phyloP scores from a whole-genome alignment of 2,797 vertebrate species.

The Phalanger gymnotis region DNA sequence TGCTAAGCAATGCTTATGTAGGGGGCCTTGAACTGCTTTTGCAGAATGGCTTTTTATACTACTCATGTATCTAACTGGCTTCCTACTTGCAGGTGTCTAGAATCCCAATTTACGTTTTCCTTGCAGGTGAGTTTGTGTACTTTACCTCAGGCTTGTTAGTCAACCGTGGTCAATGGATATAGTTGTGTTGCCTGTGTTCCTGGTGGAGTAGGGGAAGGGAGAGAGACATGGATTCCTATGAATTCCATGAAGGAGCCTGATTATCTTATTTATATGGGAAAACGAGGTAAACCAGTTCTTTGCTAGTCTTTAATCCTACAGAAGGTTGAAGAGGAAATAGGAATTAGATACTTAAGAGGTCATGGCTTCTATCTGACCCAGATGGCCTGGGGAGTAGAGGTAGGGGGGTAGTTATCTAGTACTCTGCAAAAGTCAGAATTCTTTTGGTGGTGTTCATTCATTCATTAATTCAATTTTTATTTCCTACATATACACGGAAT shows the following conservation, averaged over 20 bases:
- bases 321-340: not conserved
- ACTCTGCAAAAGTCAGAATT: constrained; percentile 16
- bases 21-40: not conserved
- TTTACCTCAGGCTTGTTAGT: too few relatives aligned
- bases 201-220: not conserved
- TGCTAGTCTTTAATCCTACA: not conserved
- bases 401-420: not conserved
- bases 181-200: not conserved
- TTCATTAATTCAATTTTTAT: constrained; percentile 29
- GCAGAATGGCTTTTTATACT: not conserved
- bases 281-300: not conserved
- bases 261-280: not conserved
- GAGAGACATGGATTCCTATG: not conserved
- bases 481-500: constrained; percentile 8
- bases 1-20: not conserved
- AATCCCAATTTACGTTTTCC: not conserved
- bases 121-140: not conserved
- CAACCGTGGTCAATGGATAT: not conserved
- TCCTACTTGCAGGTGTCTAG: not conserved
- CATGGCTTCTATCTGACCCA: not conserved
- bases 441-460: constrained; percentile 49
- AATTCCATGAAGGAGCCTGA: not conserved
- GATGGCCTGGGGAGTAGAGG: not conserved
- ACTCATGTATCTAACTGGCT: not conserved
- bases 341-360: not conserved